These are phyloP conservation scores for Maccullochella peelii DNA, from an alignment of 2,113 vertebrate species.

Conservation along the genomic window DNA sequence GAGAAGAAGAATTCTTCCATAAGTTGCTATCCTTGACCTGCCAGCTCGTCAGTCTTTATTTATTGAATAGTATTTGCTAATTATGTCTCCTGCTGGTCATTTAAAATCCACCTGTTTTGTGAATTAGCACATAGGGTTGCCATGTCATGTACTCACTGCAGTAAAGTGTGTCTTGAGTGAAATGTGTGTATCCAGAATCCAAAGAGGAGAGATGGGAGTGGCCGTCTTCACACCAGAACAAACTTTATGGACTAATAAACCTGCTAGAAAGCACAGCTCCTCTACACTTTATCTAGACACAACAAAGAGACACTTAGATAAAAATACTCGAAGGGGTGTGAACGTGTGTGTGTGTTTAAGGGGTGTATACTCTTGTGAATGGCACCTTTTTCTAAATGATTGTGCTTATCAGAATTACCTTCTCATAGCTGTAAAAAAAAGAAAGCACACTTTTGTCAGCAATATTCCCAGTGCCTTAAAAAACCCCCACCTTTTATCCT, in stretches of 20 bases:
- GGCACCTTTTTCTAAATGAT: background rate
- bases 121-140: background rate
- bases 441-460: background rate
- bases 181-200: background rate
- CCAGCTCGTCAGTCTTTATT: conserved; percentile 4
- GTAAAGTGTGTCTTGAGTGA: background rate
- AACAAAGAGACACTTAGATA: conserved; percentile 26
- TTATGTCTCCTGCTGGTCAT: background rate
- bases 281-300: conserved; percentile 11
- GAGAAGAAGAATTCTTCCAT: background rate
- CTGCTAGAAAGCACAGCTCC: conserved; percentile 3
- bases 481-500: conserved; percentile 38
- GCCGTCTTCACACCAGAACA: conserved; percentile 29
- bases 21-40: conserved; percentile 6
- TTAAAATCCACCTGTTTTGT: background rate
- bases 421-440: background rate
- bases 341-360: background rate
- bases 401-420: conserved; percentile 20
- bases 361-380: background rate
- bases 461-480: conserved; percentile 22
- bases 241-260: conserved; percentile 50
- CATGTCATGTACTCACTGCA: background rate
- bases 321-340: conserved; percentile 2
- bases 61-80: conserved; percentile 8
- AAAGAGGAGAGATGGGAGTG: background rate